Base-by-base conservation (phyloP, 2,888 invertebrate species). In the Lasioglossum zephyrum region DNA sequence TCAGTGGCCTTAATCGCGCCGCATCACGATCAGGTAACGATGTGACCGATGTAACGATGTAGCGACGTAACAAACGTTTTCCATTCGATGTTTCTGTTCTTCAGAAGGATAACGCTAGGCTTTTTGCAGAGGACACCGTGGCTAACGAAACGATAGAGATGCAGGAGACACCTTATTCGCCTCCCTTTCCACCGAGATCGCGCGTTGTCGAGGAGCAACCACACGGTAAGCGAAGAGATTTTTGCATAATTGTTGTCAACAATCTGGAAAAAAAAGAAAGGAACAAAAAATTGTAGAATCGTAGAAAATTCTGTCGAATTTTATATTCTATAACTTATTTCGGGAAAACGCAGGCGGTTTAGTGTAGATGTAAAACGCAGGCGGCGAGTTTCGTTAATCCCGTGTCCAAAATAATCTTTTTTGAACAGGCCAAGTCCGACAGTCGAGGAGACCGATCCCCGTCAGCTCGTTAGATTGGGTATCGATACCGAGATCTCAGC, bases 401-500 rank as follows among this genome's bases (percentile, higher is more conserved):
- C 18, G 8, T 11, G n/a, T 41, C n/a, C 70, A 18, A 39, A 22
- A 1, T 39, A 69, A 39, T 39, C 22, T 47, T 49, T 47, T 49
- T 57, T 53, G 26, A 6, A 5, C 11, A 84, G 86, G 76, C 11
- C 82, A 74, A 1, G 36, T 8, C 26, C 77, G 47, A 16, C 70
- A 70, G 22, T 4, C 49, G 2, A 84, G 88, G 39, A 83, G 87
- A 11, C 96, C 96, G 49, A 95, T 97, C 73, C 96, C 97, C 47
- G 96, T 96, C 4, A 96, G 41, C 11, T 44, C 97, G 9, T 93
- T 96, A 36, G 96, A 97, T 91, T 97, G 97, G 97, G 95, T 95
- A 72, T 96, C 96, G 31, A 96, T 95, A 36, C 95, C 95, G 70
- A 95, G 96, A 9, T 96, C 96, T 0, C 97, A 97, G 91, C 96